Base-by-base conservation (phyloP, 2,888 invertebrate genomes). In the Rotaria magnacalcarata region DNA sequence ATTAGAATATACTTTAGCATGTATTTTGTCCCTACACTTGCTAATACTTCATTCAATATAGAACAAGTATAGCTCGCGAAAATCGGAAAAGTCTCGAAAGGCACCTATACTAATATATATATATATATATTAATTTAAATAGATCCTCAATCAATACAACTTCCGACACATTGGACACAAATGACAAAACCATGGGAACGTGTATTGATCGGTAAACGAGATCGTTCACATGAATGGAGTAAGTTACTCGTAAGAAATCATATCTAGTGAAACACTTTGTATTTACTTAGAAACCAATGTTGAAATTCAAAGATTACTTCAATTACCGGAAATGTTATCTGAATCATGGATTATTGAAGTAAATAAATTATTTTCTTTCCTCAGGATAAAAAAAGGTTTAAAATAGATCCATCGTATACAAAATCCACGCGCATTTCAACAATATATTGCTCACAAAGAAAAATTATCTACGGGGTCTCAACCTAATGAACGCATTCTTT, bases 141-240 rank as follows among this genome's bases (percentile, higher is more conserved):
- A 47, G 43, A 47, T 47, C 47, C 80, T 47, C 43, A 47, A 47
- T 43, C 80, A 4, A 24, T 80, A 47, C 80, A 80, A 80, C 21
- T 80, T 10, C 80, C 80, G 3, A 0, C 24, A 43, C 34, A 80
- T 47, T 80, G 80, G 80, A n/a, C 80, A 80, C n/a, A 47, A 11
- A 80, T 80, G 80, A 47, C 43, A 47, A 80, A 80, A n/a, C n/a
- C 80, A 24, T 80, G 80, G 80, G 80, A 43, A n/a, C 43, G 47
- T 19, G n/a, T 80, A 47, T 47, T 80, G 2, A 10, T 80, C 14
- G 80, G n/a, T 47, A 80, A 11, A 80, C 21, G 80, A 47, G 80
- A 67, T 16, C 19, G 24, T 27, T 7, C 3, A 19, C 0, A 1
- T 41, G 67, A 14, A 67, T 67, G 67, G 67, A 67, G 67, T 67